A percentile compares a stretch with the other conserved stretches of the same genome.
Evolutionary conservation across 2,113 vertebrate genomes (phyloP).

Genomic region (Miniopterus natalensis): DNA sequence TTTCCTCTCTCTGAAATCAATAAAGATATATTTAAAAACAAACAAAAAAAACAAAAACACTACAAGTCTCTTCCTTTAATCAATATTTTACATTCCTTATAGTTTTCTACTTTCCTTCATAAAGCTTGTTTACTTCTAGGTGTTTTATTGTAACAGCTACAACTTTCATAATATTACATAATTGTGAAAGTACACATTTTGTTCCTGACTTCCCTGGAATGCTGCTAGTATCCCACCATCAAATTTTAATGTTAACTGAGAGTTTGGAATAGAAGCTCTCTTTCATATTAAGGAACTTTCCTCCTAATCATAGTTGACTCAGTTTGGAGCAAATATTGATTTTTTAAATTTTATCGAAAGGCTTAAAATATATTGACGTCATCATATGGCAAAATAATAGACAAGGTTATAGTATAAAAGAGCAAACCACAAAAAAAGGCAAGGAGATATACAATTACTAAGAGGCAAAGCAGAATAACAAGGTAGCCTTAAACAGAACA

Average conservation of each 20-base stretch:
- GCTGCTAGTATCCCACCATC: not conserved
- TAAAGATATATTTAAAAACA: too few species aligned
- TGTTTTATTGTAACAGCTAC: slow-evolving; percentile 29
- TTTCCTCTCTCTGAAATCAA: too few species aligned
- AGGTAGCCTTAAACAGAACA: not conserved
- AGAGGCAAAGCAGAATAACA: slow-evolving; percentile 35
- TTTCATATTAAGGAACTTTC: slow-evolving; percentile 10
- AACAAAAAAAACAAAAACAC: not conserved
- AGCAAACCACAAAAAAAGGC: not conserved
- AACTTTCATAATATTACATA: not conserved
- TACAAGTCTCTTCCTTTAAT: slow-evolving; percentile 4
- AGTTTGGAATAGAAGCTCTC: slow-evolving; percentile 1
- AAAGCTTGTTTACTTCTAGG: not conserved
- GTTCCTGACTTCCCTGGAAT: not conserved
- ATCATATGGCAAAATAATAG: not conserved
- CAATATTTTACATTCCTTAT: not conserved
- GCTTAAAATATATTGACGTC: not conserved
- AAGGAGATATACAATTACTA: not conserved
- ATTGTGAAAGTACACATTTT: not conserved
- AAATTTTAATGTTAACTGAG: slow-evolving; percentile 9
- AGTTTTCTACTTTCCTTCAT: not conserved
- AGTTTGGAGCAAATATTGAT: slow-evolving; percentile 3
- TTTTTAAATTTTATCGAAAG: slow-evolving; percentile 31
- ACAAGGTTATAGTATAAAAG: slow-evolving; percentile 29
- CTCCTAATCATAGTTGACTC: slow-evolving; percentile 22